Base-by-base conservation (phyloP, 2,113 vertebrate species). In the Rutilus rutilus region DNA sequence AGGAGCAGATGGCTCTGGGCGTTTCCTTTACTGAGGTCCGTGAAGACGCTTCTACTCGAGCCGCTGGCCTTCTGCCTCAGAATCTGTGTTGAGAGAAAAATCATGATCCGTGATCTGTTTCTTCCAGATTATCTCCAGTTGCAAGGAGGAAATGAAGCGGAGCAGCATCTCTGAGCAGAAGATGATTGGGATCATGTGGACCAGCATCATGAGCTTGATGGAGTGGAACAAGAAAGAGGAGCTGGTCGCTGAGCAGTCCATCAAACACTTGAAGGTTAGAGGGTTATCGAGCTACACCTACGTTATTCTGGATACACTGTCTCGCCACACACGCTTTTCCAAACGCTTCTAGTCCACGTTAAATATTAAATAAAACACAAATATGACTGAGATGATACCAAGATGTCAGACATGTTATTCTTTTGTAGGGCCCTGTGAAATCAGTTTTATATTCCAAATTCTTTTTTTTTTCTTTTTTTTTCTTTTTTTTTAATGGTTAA, bases 191-290 rank as follows among this genome's bases (percentile, higher is more conserved):
- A 97, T 99, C 86, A 94, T 99, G 85, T 99, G 98, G 98, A 97
- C 96, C 64, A 98, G 97, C 78, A 95, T 99, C 30, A 99, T 99
- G 98, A 98, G 97, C 93, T 97, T 92, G 0, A 97, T 99, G 84
- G 98, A 99, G 85, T 99, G 97, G 98, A 99, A 99, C 94, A 99
- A 99, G 94, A 99, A 99, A 78, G 98, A 99, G 91, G 98, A 99
- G 95, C 96, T 99, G 89, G 97, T 99, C 93, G 97, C 97, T 59
- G 98, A 99, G 94, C 98, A 99, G 97, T 97, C 98, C 96, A 99
- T 99, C 95, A 99, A 99, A 96, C 98, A 96, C 94, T 97, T 99
- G 89, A 95, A 94, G 94, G 94, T 62, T 27, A 12, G 23, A 6
- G 52, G 17, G 50, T 17, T 54, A 5, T 65, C 5, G 0, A 6